Evolutionary conservation across 2,888 invertebrate genomes (phyloP), one percentile per base, ranked within the genome.

Genomic region (Girardia tigrina): DNA sequence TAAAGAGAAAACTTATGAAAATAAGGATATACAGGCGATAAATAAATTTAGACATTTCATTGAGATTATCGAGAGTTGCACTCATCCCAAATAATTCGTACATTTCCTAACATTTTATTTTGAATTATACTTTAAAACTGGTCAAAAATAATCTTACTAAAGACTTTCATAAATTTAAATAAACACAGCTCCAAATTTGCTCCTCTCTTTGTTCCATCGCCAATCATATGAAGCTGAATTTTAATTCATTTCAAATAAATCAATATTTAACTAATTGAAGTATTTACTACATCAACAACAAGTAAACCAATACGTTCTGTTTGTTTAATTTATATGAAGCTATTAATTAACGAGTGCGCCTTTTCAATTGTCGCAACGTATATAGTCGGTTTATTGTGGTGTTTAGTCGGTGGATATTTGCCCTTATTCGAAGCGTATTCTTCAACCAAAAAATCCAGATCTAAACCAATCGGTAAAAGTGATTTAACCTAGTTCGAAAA

Each of bases 321-420:
- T 77, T 92, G 86, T 14, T 83, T 81, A 0, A 88, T 86, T 29
- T 94, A 92, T 78, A 93, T 89, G 28, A 97, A 86, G 83, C 90
- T 91, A 81, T 92, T 90, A 23, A 94, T 84, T 1, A 98, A 84
- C 6, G 90, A 89, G 72, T 91, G 87, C 1, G 91, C 93, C 84
- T 95, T 95, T 85, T 98, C 97, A 78, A 95, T 93, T 0, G 97
- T 97, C 0, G 92, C 92, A 70, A 97, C 88, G 81, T 90, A 97
- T 70, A 95, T 87, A 36, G 90, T 90, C 79, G 89, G 89, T 81
- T 90, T 90, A 27, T 89, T 87, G 14, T 90, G 86, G 77, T 90
- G 89, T 80, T 89, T 89, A 0, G 90, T 89, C 0, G 94, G 94
- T 56, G 92, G 90, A 81, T 90, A 89, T 42, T 82, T 81, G 0